Evolutionary conservation across 2,888 invertebrate species (phyloP).

Genomic region (Eupithecia insigniata): DNA sequence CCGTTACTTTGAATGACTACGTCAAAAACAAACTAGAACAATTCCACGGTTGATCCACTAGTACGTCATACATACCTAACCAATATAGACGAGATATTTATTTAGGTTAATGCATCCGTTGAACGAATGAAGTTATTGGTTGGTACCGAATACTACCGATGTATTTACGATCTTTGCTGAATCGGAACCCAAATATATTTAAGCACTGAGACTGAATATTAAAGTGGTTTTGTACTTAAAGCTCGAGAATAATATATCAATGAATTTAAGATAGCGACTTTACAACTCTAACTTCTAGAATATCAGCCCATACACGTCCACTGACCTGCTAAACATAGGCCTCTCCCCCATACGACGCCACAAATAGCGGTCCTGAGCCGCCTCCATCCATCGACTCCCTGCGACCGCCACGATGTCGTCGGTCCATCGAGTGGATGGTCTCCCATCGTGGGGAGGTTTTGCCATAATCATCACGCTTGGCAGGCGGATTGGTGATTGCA

Average conservation of each 20-base stretch:
- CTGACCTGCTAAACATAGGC: no score
- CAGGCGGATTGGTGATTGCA: no score
- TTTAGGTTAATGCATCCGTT: conserved; percentile 61
- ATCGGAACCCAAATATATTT: neutral
- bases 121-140: neutral
- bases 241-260: neutral
- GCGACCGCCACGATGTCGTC: no score
- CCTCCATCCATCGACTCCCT: no score
- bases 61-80: neutral
- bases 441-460: no score
- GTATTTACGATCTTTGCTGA: conserved; percentile 3
- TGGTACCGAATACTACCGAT: neutral
- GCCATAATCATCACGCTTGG: no score
- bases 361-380: no score
- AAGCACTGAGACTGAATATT: neutral
- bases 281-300: no score
- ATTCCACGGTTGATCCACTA: neutral
- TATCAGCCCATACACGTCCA: no score
- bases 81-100: conserved; percentile 48
- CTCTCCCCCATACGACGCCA: no score
- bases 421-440: no score
- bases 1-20: no score
- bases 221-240: neutral
- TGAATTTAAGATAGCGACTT: neutral
- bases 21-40: neutral